phyloP scores from a whole-genome alignment of 1,140 invertebrate genomes.

The Cotesia vestalis region DNA sequence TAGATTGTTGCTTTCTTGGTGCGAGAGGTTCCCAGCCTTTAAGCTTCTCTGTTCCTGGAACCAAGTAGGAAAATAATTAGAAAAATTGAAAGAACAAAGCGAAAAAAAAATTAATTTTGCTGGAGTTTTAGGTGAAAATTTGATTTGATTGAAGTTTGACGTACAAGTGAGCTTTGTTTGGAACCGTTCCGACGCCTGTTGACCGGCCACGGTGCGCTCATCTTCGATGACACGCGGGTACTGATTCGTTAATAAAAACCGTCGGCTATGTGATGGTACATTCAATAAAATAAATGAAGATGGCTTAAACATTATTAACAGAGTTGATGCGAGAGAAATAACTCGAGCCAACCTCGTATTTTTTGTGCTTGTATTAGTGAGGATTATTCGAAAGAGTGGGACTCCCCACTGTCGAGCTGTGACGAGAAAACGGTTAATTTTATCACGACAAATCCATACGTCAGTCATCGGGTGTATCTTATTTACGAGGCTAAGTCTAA shows the following conservation, averaged over 20 bases:
- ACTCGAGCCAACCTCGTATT: background rate
- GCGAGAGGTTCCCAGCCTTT: slow-evolving; percentile 82
- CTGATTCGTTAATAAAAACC: background rate
- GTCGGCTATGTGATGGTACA: no score
- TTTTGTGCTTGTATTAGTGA: background rate
- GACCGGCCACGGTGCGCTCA: slow-evolving; percentile 74
- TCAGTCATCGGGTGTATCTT: background rate
- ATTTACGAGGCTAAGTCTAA: slow-evolving; percentile 6
- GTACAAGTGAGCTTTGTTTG: no score
- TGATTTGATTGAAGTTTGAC: no score
- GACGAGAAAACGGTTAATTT: slow-evolving; percentile 45
- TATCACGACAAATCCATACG: slow-evolving; percentile 38
- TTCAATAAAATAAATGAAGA: no score
- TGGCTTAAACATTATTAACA: no score
- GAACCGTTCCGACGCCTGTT: slow-evolving; percentile 45
- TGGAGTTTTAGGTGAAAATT: no score
- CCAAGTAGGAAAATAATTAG: slow-evolving; percentile 39
- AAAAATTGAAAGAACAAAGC: slow-evolving; percentile 8
- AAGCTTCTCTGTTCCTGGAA: slow-evolving; percentile 81
- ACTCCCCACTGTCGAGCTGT: background rate
- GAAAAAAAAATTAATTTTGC: no score
- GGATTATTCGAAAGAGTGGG: background rate
- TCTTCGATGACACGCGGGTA: slow-evolving; percentile 27
- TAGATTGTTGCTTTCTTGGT: slow-evolving; percentile 84
- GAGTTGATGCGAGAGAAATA: no score